phyloP scores from a whole-genome alignment of 2,797 vertebrate species.

The Microctenopoma lineatum region DNA sequence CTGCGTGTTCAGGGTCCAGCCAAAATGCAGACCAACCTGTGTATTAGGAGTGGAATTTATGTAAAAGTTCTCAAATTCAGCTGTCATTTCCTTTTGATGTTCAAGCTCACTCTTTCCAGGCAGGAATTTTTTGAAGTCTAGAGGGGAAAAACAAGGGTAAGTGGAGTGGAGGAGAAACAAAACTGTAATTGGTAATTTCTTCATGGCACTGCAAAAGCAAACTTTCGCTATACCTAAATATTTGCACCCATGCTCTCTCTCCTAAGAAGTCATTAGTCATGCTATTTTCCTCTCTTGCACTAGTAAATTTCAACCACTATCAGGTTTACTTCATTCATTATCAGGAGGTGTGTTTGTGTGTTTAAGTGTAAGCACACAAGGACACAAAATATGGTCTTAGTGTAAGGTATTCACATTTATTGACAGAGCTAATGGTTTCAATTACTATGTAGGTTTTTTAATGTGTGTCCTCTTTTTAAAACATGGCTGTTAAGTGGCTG shows the following conservation, averaged over 20 bases:
- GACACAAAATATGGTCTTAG: neutral
- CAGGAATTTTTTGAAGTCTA: slow-evolving; percentile 50
- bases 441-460: slow-evolving; percentile 19
- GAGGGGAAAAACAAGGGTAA: slow-evolving; percentile 6
- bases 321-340: slow-evolving; percentile 7
- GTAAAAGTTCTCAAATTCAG: slow-evolving; percentile 71
- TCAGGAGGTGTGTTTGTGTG: slow-evolving; percentile 24
- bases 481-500: slow-evolving; percentile 19
- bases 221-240: slow-evolving; percentile 18
- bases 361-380: slow-evolving; percentile 19
- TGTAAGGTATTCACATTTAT: slow-evolving; percentile 19
- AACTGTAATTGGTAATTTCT: slow-evolving; percentile 55
- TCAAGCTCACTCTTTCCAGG: slow-evolving; percentile 79
- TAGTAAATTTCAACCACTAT: slow-evolving; percentile 9
- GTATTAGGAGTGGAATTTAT: slow-evolving; percentile 72
- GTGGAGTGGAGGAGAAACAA: slow-evolving; percentile 14
- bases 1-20: slow-evolving; percentile 24
- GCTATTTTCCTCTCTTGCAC: neutral
- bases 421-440: slow-evolving; percentile 38
- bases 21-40: slow-evolving; percentile 38
- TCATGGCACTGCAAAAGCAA: slow-evolving; percentile 30
- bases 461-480: neutral
- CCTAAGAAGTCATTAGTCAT: slow-evolving; percentile 19
- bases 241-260: slow-evolving; percentile 1
- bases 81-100: slow-evolving; percentile 78